Percentiles rank a stretch among this genome's conserved stretches.
These are phyloP conservation scores for Romanogobio albipinnatus DNA, from an alignment of 2,113 vertebrate species.

Conservation along the genomic window DNA sequence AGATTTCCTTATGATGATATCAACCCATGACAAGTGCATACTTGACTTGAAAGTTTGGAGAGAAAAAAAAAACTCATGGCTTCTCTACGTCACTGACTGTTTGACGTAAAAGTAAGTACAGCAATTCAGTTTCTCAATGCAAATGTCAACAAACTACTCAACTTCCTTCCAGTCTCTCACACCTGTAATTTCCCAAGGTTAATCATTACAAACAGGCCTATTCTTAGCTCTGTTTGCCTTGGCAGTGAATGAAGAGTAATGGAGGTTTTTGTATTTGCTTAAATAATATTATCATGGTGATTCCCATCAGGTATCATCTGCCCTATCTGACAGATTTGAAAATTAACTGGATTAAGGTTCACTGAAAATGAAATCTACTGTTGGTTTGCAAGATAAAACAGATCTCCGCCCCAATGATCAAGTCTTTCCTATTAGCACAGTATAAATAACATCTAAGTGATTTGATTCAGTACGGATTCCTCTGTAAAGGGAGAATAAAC, in stretches of 20 bases:
- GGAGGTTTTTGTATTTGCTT: not conserved
- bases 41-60: not conserved
- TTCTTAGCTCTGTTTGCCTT: not conserved
- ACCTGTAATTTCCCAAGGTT: conserved; percentile 62
- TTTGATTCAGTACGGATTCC: not conserved
- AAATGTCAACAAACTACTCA: conserved; percentile 53
- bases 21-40: conserved; percentile 33
- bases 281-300: not conserved
- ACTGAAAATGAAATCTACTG: conserved; percentile 54
- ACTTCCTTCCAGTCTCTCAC: conserved; percentile 54
- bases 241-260: not conserved
- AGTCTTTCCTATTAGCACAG: not conserved
- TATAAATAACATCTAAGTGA: not conserved
- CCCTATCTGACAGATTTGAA: not conserved
- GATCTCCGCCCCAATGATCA: not conserved
- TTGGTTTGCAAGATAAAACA: conserved; percentile 2
- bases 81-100: not conserved
- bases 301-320: not conserved
- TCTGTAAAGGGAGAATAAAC: not conserved
- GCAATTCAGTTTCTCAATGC: conserved; percentile 47
- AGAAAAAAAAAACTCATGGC: not conserved
- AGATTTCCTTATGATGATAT: conserved; percentile 27
- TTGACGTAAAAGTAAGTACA: conserved; percentile 48
- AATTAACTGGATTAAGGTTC: not conserved
- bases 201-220: conserved; percentile 57